Evolutionary conservation across 2,797 vertebrate species (phyloP).

Genomic region (Danionella dracula): DNA sequence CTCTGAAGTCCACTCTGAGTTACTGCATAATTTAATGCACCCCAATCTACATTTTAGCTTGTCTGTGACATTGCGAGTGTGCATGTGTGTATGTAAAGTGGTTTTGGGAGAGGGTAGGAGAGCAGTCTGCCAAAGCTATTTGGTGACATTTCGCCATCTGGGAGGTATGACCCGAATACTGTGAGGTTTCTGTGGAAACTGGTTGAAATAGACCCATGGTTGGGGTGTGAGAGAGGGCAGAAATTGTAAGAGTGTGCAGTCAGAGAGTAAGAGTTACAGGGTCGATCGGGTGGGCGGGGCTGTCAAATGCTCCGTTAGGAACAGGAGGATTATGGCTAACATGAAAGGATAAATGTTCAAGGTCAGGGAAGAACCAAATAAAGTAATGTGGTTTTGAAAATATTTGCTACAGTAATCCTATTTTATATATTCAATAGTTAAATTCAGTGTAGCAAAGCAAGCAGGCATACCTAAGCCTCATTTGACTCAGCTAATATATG

Average conservation of each 20-base stretch:
- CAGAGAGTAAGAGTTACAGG: neutral
- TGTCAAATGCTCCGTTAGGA: slow-evolving; percentile 29
- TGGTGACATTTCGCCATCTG: slow-evolving; percentile 44
- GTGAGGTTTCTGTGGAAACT: slow-evolving; percentile 48
- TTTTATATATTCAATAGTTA: too few relatives aligned
- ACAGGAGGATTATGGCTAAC: slow-evolving; percentile 32
- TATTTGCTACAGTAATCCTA: too few relatives aligned
- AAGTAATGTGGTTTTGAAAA: too few relatives aligned
- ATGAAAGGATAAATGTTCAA: slow-evolving; percentile 35
- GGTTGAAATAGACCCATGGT: slow-evolving; percentile 45
- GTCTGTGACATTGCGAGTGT: slow-evolving; percentile 24
- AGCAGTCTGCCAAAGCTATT: slow-evolving; percentile 38
- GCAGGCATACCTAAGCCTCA: too few relatives aligned
- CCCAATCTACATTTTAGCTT: slow-evolving; percentile 16
- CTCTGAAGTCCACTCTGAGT: slow-evolving; percentile 15
- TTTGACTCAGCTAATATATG: too few relatives aligned
- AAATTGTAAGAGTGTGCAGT: slow-evolving; percentile 18
- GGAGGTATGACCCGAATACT: slow-evolving; percentile 48
- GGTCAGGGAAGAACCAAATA: slow-evolving; percentile 35
- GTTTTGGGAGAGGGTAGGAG: neutral
- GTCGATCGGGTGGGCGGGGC: neutral
- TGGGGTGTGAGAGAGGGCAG: slow-evolving; percentile 33
- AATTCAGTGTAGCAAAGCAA: too few relatives aligned
- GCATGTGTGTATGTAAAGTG: neutral
- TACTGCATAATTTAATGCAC: neutral